Percentiles rank a stretch among this genome's conserved stretches.
Evolutionary conservation across 1,140 invertebrate genomes (phyloP).

Genomic region (Drosophila kurseongensis): DNA sequence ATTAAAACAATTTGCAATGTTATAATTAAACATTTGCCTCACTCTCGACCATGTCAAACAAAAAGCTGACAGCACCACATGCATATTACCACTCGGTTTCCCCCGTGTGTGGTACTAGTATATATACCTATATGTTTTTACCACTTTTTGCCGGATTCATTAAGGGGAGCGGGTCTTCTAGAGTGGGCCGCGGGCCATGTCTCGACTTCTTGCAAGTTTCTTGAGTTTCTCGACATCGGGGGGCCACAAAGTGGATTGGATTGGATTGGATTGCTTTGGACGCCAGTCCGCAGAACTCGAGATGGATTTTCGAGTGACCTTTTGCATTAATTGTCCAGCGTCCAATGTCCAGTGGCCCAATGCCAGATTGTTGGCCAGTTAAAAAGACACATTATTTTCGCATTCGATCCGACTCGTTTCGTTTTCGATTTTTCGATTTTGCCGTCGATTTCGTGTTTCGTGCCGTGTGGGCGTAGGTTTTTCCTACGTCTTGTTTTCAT

Average conservation of each 20-base stretch:
- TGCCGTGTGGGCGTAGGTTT: constrained; percentile 59
- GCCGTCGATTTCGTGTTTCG: constrained; percentile 34
- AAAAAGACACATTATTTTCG: constrained; percentile 31
- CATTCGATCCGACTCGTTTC: constrained; percentile 36
- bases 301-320: constrained; percentile 57
- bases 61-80: constrained; percentile 44
- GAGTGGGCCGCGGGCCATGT: constrained; percentile 41
- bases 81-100: constrained; percentile 30
- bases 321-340: constrained; percentile 70
- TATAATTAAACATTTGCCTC: constrained; percentile 72
- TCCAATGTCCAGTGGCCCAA: constrained; percentile 36
- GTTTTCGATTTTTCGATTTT: constrained; percentile 28
- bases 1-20: constrained; percentile 71
- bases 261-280: background rate
- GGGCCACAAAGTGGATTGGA: constrained; percentile 5
- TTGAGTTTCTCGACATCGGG: background rate
- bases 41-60: constrained; percentile 62
- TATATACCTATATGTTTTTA: background rate
- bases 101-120: too few species aligned
- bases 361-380: constrained; percentile 27
- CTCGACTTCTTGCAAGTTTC: constrained; percentile 48
- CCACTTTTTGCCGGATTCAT: constrained; percentile 8
- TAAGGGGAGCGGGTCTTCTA: constrained; percentile 16
- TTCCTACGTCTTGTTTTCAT: constrained; percentile 42
- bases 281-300: constrained; percentile 14